Conservation (phyloP, 2,888 invertebrate genomes). For the Eubasilissa splendida region DNA sequence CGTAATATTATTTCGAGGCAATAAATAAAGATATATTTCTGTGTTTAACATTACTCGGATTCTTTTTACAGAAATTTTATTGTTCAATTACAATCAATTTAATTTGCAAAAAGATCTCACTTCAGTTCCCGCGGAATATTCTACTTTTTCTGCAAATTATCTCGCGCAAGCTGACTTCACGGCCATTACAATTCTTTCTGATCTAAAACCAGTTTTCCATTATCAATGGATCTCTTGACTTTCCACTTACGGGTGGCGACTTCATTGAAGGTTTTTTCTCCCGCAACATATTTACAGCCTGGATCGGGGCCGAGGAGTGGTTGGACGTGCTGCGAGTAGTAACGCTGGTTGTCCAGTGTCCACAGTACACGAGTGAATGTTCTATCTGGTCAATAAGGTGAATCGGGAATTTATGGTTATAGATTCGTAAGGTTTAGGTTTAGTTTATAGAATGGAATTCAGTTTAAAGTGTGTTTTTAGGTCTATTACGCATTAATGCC, state of each 20-base stretch:
- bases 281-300: conserved; percentile 42
- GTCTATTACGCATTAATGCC: too few relatives aligned
- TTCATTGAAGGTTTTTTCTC: conserved; percentile 45
- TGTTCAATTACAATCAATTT: too few relatives aligned
- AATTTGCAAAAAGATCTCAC: background rate
- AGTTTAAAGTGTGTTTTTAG: too few relatives aligned
- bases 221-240: conserved; percentile 41
- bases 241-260: conserved; percentile 43
- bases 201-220: conserved; percentile 28
- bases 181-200: conserved; percentile 1
- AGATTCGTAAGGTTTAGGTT: too few relatives aligned
- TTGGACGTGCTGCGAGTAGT: background rate
- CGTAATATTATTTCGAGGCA: too few relatives aligned
- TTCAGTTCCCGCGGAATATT: background rate
- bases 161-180: background rate
- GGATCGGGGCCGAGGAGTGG: background rate
- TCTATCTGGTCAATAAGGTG: too few relatives aligned
- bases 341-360: background rate
- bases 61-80: too few relatives aligned
- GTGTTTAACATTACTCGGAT: too few relatives aligned
- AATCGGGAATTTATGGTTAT: too few relatives aligned
- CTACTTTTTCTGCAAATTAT: conserved; percentile 23
- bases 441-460: too few relatives aligned
- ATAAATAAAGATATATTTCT: too few relatives aligned
- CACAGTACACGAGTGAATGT: background rate